These are phyloP conservation scores for Ichneumoninae sp. DNA, from an alignment of 2,888 invertebrate species.

Conservation along the genomic window DNA sequence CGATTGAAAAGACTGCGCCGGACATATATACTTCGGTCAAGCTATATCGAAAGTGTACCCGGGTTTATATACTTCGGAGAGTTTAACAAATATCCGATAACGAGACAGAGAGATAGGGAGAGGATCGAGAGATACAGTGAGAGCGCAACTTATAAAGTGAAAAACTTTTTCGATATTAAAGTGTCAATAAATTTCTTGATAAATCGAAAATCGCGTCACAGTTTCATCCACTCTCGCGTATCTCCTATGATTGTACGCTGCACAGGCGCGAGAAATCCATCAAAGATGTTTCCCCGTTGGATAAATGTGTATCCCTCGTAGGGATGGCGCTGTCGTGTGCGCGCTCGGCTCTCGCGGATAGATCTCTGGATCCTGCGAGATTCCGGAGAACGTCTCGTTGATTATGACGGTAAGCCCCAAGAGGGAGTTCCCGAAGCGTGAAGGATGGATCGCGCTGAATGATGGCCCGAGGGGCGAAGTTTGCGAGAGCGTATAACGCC, in stretches of 20 bases:
- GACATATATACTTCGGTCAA: neutral
- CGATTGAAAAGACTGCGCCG: neutral
- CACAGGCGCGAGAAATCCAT: neutral
- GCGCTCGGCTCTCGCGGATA: constrained; percentile 46
- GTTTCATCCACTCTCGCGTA: constrained; percentile 6
- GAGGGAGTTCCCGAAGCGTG: constrained; percentile 64
- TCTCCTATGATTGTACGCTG: neutral
- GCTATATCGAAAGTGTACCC: neutral
- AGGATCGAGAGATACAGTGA: neutral
- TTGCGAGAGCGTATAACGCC: constrained; percentile 50
- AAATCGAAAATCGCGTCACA: constrained; percentile 35
- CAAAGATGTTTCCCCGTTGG: constrained; percentile 16
- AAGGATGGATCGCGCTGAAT: constrained; percentile 64
- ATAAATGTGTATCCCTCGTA: constrained; percentile 43
- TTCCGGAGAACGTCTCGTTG: constrained; percentile 64
- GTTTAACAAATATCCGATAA: constrained; percentile 29
- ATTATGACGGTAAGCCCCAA: constrained; percentile 65
- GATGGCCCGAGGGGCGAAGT: constrained; percentile 65
- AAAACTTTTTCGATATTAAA: constrained; percentile 51
- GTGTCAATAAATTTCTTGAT: constrained; percentile 37
- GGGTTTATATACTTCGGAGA: constrained; percentile 2
- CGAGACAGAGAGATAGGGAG: neutral
- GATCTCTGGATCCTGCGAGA: constrained; percentile 57
- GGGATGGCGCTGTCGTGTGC: constrained; percentile 7
- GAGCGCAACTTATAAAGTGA: constrained; percentile 22